Base-by-base conservation (phyloP, 2,888 invertebrate genomes). In the Chrysolina haemoptera region DNA sequence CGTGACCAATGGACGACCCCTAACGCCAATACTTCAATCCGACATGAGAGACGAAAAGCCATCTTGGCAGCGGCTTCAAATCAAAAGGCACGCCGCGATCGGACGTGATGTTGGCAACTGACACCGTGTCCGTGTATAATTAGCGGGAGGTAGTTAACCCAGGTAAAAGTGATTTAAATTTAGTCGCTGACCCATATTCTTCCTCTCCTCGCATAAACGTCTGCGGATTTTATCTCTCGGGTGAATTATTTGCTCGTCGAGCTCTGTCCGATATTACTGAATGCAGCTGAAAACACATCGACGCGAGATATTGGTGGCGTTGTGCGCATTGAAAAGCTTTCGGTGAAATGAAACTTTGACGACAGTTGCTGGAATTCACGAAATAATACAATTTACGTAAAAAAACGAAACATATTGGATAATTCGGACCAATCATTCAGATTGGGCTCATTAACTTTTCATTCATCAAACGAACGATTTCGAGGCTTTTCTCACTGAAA, bases 71-170 rank as follows among this genome's bases (percentile, higher is more conserved):
- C 27, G 59, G 27, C 59, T 59, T 9, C 27, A 1, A 59, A 59
- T 59, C 59, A 9, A 35, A 59, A 35, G 35, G 4, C 14, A 35
- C 14, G 12, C 12, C 27, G 55, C 10, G 48, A 18, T 12, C n/a
- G 27, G 59, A n/a, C 59, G 59, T 59, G 59, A 8, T 0, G 16
- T 59, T 59, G 59, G 59, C 59, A 59, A 48, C 48, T 70, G 41
- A 50, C 40, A 22, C 16, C 20, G 46, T 62, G 40, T 70, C 16
- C 20, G 46, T 62, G 40, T 70, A 74, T 72, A 77, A 77, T 76
- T 85, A 85, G 84, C 84, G 83, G 78, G 86, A 87, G 87, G 87
- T 87, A 86, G 86, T 86, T 86, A 87, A 87, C 87, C 87, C 85
- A 86, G 85, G 85, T 86, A 85, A 86, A 85, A 85, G 85, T 85